Conservation (phyloP, 2,797 vertebrate genomes). For the Sandelia bainsii region DNA sequence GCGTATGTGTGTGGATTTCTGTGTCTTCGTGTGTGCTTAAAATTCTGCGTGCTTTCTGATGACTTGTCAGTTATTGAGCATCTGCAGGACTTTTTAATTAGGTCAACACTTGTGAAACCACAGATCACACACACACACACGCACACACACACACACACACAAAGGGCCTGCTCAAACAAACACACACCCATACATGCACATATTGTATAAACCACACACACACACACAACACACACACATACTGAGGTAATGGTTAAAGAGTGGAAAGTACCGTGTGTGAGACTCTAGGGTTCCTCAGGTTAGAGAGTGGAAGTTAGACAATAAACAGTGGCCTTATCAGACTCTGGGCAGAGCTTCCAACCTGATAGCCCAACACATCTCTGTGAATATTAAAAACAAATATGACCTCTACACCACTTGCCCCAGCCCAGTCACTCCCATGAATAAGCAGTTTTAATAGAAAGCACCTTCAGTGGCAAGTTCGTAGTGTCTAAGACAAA, state of each 20-base stretch:
- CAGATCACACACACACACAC: slow-evolving; percentile 24
- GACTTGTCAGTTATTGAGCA: slow-evolving; percentile 57
- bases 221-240: slow-evolving; percentile 4
- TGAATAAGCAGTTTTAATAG: slow-evolving; percentile 41
- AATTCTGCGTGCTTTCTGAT: slow-evolving; percentile 32
- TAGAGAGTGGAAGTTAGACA: slow-evolving; percentile 81
- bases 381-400: slow-evolving; percentile 73
- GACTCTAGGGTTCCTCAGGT: slow-evolving; percentile 73
- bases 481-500: background rate
- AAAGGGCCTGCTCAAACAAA: background rate
- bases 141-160: background rate
- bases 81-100: slow-evolving; percentile 64
- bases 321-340: slow-evolving; percentile 83
- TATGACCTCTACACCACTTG: slow-evolving; percentile 58
- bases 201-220: background rate
- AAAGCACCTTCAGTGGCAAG: slow-evolving; percentile 15
- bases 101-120: slow-evolving; percentile 60
- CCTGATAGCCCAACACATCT: slow-evolving; percentile 65
- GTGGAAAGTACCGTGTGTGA: slow-evolving; percentile 76
- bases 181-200: slow-evolving; percentile 2
- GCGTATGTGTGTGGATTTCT: slow-evolving; percentile 6
- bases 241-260: slow-evolving; percentile 68
- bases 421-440: slow-evolving; percentile 24
- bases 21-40: background rate
- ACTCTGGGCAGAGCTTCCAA: slow-evolving; percentile 77